Evolutionary conservation across 2,113 vertebrate species (phyloP).

Genomic region (Daubentonia madagascariensis): DNA sequence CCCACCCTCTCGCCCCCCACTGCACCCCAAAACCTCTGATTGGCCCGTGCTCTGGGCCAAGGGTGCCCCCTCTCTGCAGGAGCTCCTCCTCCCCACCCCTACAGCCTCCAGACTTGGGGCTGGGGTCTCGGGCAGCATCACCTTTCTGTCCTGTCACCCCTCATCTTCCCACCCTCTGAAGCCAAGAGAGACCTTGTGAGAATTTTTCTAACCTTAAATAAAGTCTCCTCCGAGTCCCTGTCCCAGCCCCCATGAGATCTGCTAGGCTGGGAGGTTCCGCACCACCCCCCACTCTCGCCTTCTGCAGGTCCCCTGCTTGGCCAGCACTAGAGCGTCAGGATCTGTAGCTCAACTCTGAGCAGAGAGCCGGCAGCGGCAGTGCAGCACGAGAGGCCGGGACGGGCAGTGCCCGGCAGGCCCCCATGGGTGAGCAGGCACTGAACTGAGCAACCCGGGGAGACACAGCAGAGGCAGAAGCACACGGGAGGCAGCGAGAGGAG

Average conservation of each 20-base stretch:
- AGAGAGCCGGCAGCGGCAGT: not conserved
- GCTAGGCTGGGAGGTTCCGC: not conserved
- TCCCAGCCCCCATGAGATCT: not conserved
- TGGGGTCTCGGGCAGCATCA: not conserved
- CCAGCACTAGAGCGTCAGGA: not conserved
- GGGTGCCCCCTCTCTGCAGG: not conserved
- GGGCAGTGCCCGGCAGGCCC: not conserved
- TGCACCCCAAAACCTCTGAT: not conserved
- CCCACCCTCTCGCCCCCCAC: not conserved
- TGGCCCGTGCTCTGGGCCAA: not conserved
- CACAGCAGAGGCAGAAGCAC: not conserved
- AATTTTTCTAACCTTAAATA: not conserved
- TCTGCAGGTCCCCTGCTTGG: not conserved
- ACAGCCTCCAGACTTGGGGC: not conserved
- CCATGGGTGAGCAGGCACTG: fast-evolving
- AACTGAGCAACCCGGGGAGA: not conserved
- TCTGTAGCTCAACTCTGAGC: not conserved
- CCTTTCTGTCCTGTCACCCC: not conserved
- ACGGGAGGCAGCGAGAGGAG: not conserved
- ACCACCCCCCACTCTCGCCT: not conserved
- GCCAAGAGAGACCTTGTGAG: not conserved
- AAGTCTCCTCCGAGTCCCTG: not conserved
- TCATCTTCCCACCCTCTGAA: not conserved
- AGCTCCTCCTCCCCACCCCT: not conserved
- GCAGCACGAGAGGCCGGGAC: not conserved